Evolutionary conservation across 2,113 vertebrate genomes (phyloP), one percentile per base, ranked within the genome.

Genomic region (Anguilla japonica): DNA sequence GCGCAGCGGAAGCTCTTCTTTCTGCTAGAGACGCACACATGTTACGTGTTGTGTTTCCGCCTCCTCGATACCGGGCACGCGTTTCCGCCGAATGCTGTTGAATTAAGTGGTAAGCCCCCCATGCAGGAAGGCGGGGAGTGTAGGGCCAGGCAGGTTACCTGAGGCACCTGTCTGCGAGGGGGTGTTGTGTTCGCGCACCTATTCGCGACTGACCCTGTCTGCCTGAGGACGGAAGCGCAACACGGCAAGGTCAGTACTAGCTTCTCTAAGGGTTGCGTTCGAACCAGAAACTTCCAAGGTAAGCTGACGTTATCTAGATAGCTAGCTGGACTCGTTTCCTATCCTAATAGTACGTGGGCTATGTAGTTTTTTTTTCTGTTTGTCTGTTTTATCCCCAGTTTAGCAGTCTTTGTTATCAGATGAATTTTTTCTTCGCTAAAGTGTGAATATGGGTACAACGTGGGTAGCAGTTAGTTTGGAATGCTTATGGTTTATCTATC

Each of bases 191-290:
- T 84, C 87, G 87, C 89, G 57, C 90, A 90, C 89, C 84, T 87
- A 50, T n/a, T 89, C 16, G 84, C 87, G 67, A 56, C 87, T 63
- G 82, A 56, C 90, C 88, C 86, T 67, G 83, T 43, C 83, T 81
- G 80, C 89, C 86, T 88, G 86, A 94, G 93, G 94, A 92, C 91
- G 78, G 50, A 79, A 85, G 84, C 84, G 16, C 34, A 79, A 88
- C 40, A 86, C 87, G 84, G 90, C 95, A 96, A 96, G 95, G 95
- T 96, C 95, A 95, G 95, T 92, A 34, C 34, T 34, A 89, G 86
- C n/a, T 50, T 67, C 26, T 88, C 57, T 83, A 89, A 91, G 90
- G 89, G 88, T 18, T 46, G 2, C 56, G 26, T 40, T 75, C 71
- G 14, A 39, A 46, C 40, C 56, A 63, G 79, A 34, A 81, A 16